These are phyloP conservation scores for Clusia tigrina DNA, from an alignment of 2,888 invertebrate genomes.

Conservation along the genomic window DNA sequence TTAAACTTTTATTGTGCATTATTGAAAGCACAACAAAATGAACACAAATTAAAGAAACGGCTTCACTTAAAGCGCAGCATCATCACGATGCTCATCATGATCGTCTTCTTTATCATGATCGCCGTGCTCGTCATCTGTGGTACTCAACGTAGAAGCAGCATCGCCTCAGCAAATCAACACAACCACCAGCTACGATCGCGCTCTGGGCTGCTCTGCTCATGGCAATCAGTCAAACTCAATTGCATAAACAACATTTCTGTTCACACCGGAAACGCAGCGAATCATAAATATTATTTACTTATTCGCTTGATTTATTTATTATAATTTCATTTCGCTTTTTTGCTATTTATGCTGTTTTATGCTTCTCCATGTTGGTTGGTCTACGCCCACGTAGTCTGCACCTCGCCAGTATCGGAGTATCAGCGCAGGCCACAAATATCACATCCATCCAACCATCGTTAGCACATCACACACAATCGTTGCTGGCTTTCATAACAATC, in stretches of 20 bases:
- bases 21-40: constrained; percentile 7
- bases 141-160: constrained; percentile 31
- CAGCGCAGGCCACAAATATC: too few species aligned
- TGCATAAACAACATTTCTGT: neutral
- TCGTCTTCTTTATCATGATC: constrained; percentile 11
- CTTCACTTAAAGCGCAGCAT: neutral
- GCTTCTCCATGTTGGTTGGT: neutral
- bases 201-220: neutral
- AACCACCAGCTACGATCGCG: neutral
- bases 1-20: constrained; percentile 24
- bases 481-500: too few species aligned
- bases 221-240: constrained; percentile 6
- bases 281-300: neutral
- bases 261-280: constrained; percentile 2
- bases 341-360: neutral
- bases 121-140: constrained; percentile 19
- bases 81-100: constrained; percentile 23
- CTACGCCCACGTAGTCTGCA: neutral
- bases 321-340: too few species aligned
- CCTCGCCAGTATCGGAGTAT: neutral
- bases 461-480: too few species aligned
- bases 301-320: constrained; percentile 2
- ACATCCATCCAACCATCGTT: neutral
- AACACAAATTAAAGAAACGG: neutral
- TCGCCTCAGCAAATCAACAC: neutral